Percentiles rank a stretch among this genome's conserved stretches.
These are phyloP conservation scores for Dolichotis patagonum DNA, from an alignment of 2,113 vertebrate species.

Conservation along the genomic window DNA sequence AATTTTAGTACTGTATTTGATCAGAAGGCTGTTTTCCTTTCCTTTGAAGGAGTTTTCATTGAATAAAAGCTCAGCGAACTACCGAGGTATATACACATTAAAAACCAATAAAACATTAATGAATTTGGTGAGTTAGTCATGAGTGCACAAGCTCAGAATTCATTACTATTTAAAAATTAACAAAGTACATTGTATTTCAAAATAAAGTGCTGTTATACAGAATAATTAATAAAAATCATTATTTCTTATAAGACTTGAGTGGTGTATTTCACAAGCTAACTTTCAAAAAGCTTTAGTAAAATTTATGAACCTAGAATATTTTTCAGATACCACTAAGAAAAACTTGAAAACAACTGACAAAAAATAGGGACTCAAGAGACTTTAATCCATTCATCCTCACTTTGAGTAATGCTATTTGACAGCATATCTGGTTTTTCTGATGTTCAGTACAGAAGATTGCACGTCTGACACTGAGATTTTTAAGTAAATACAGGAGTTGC, in stretches of 20 bases:
- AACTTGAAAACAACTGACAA: slow-evolving; percentile 35
- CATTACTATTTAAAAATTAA: slow-evolving; percentile 49
- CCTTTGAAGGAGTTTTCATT: background rate
- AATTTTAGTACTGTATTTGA: background rate
- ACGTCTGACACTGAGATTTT: slow-evolving; percentile 10
- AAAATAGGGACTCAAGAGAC: background rate
- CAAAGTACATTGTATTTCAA: background rate
- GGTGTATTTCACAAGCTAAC: background rate
- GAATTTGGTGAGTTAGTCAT: background rate
- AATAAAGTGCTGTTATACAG: background rate
- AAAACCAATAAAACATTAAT: background rate
- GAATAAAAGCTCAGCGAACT: background rate
- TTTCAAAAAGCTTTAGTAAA: slow-evolving; percentile 18
- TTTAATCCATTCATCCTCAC: slow-evolving; percentile 43
- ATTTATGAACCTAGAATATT: background rate
- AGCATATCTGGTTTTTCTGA: background rate
- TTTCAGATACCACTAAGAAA: slow-evolving; percentile 55
- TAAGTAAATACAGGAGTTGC: background rate
- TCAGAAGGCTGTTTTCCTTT: background rate
- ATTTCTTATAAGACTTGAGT: background rate
- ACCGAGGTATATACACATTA: background rate
- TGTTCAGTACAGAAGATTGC: slow-evolving; percentile 11
- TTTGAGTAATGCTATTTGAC: background rate
- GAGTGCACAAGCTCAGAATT: background rate
- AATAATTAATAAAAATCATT: background rate